Evolutionary conservation across 2,888 invertebrate species (phyloP), one percentile per base, ranked within the genome.

Genomic region (Eilema griseolum): DNA sequence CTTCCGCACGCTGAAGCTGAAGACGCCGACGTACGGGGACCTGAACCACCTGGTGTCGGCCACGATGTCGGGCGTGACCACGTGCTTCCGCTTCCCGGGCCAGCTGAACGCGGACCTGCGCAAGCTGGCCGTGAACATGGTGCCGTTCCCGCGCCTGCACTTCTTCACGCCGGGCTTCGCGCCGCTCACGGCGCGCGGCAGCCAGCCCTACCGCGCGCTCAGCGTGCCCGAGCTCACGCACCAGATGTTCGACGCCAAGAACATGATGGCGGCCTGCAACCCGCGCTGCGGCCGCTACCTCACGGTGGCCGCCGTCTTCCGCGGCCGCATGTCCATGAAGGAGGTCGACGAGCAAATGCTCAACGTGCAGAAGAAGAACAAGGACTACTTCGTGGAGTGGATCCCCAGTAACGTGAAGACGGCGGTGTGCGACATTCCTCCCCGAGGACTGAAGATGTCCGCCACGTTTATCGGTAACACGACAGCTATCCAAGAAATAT

Each of bases 191-290:
- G 98, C 97, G 0, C 96, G 98, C 66, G 98, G 98, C 28, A 97
- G 97, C 74, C 98, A 98, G 88, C 98, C 98, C 84, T 99, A 98
- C 93, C 96, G 98, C 74, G 97, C 98, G 37, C 92, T 98, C 14
- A 97, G 98, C 0, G 98, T 99, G 0, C 98, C 98, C 0, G 98
- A 99, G 92, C 95, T 99, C 67, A 98, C 98, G 0, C 96, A 97
- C 82, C 98, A 98, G 89, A 98, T 98, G 98, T 99, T 98, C 88
- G 98, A 98, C 88, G 97, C 98, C 20, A 98, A 98, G 93, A 99
- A 98, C 92, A 98, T 98, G 98, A 99, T 98, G 98, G 98, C 98
- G 20, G 98, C 98, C 23, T 98, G 98, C 88, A 98, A 98, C 89
- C 98, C 98, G 0, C 96, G 98, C 14, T 98, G 98, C 88, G 98